Conservation (phyloP, 1,140 invertebrate genomes). For the Scaptomyza montana region DNA sequence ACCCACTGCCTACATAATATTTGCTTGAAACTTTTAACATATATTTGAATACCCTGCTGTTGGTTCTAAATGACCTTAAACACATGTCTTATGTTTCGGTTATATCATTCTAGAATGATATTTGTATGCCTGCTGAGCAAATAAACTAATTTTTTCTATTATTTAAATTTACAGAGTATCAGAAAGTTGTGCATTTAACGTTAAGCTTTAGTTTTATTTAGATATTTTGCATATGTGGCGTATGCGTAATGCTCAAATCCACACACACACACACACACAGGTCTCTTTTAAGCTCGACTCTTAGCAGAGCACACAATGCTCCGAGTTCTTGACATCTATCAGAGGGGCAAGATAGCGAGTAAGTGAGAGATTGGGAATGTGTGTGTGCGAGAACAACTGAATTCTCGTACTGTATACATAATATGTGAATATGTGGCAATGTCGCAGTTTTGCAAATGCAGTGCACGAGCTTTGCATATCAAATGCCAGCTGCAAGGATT, state of each 20-base stretch:
- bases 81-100: too few relatives aligned
- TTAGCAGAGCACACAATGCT: constrained; percentile 13
- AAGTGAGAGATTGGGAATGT: not conserved
- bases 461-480: constrained; percentile 52
- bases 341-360: not conserved
- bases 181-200: not conserved
- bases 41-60: constrained; percentile 7
- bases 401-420: constrained; percentile 10
- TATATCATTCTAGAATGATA: too few relatives aligned
- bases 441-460: constrained; percentile 66
- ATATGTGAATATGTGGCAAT: constrained; percentile 44
- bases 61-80: too few relatives aligned
- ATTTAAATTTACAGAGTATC: not conserved
- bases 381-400: constrained; percentile 19
- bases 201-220: constrained; percentile 1
- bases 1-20: constrained; percentile 9
- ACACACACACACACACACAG: constrained; percentile 7
- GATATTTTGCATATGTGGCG: constrained; percentile 64
- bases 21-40: constrained; percentile 53
- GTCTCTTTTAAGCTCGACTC: constrained; percentile 8
- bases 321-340: constrained; percentile 46
- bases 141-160: too few relatives aligned
- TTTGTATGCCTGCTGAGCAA: too few relatives aligned
- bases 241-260: constrained; percentile 57
- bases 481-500: constrained; percentile 33